Base-by-base conservation (phyloP, 2,113 vertebrate species). In the Cinclus cinclus region DNA sequence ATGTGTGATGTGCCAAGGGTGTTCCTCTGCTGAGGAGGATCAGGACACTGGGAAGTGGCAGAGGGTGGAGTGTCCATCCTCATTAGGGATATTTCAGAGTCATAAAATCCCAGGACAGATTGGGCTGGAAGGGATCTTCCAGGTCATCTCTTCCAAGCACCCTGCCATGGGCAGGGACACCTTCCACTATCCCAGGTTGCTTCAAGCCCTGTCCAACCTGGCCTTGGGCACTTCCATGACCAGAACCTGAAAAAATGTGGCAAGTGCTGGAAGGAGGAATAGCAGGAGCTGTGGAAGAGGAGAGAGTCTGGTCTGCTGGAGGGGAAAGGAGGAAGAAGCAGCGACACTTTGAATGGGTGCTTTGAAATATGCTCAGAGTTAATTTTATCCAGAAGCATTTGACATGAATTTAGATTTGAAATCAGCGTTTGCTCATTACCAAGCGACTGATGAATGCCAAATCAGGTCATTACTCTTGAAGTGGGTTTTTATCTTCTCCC, bases 321-420 rank as follows among this genome's bases (percentile, higher is more conserved):
- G 60, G 60, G 50, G 71, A 67, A 62, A 33, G 58, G 68, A 71
- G 58, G 68, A 83, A 80, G 37, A 63, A 49, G 42, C 88, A 50
- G n/a, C 2, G 20, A 68, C 62, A n/a, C 65, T 82, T 82, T 4
- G 52, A 53, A 78, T 27, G 65, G 62, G 6, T 59, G 42, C n/a
- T 68, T 46, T 85, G 70, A 94, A 85, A 82, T 76, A 89, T 63
- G 56, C 78, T 33, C 2, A 2, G 62, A 2, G 8, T 82, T 88
- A 59, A 71, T 85, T 92, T 89, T 62, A 89, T 68, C 91, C 75
- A 60, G 87, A 52, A 91, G 64, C 18, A 9, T 87, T 91, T 88
- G 89, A 94, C 65, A n/a, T 22, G 58, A 64, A 68, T 94, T 94
- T 71, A 68, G 91, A 52, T 85, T 88, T 56, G 58, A 64, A 90